Conservation (phyloP, 2,888 invertebrate genomes). For the Macrophya annulata region DNA sequence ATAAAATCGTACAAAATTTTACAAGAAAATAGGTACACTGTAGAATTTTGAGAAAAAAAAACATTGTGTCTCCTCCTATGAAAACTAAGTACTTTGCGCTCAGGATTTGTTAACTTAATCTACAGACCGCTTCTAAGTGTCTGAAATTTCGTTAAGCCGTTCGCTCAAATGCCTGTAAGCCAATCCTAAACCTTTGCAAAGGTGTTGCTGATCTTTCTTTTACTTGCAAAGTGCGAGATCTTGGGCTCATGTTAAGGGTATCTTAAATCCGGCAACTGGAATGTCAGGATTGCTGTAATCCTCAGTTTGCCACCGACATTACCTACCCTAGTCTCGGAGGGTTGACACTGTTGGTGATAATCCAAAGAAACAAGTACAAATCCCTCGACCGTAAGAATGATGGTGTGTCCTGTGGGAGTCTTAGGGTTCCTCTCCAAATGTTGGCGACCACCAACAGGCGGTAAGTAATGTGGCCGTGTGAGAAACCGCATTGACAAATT, state of each 20-base stretch:
- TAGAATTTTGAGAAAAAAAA: background rate
- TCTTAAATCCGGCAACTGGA: background rate
- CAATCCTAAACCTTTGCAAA: too few species aligned
- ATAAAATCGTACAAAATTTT: background rate
- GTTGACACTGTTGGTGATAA: constrained; percentile 17
- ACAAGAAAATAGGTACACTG: background rate
- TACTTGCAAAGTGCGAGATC: background rate
- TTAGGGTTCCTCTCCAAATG: background rate
- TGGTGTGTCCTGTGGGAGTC: background rate
- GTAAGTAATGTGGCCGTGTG: constrained; percentile 33
- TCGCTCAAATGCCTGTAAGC: background rate
- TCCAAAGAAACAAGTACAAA: constrained; percentile 62
- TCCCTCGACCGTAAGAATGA: constrained; percentile 64
- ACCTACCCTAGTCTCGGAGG: background rate
- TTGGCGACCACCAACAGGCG: background rate
- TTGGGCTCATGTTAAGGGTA: background rate
- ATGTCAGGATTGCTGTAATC: background rate
- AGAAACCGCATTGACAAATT: constrained; percentile 64
- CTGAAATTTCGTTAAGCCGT: background rate
- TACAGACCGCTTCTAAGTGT: background rate
- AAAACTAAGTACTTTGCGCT: background rate
- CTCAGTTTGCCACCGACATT: background rate
- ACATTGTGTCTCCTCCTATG: background rate
- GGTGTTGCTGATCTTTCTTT: background rate
- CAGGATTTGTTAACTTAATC: background rate